These are phyloP conservation scores for Stenichneumon culpator DNA, from an alignment of 2,888 invertebrate species.

Conservation along the genomic window DNA sequence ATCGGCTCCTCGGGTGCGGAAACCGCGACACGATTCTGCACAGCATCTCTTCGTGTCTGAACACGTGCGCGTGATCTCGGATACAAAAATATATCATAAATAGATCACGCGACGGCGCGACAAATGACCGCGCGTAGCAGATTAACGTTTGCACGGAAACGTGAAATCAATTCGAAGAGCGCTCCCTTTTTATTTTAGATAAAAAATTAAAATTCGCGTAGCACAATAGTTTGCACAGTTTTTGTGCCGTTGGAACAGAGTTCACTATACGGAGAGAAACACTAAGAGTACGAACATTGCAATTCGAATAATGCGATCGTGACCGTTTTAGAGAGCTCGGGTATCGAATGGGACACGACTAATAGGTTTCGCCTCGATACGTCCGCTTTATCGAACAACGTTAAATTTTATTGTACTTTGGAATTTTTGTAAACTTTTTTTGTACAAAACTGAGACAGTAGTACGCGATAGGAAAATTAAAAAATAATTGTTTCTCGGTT, in stretches of 20 bases:
- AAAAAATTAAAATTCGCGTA: not conserved
- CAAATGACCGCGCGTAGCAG: not conserved
- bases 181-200: not conserved
- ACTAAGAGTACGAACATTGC: not conserved
- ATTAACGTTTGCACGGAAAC: not conserved
- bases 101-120: not conserved
- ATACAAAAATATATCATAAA: not conserved
- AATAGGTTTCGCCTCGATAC: not conserved
- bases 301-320: not conserved
- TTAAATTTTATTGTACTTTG: not conserved
- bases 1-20: slow-evolving; percentile 55
- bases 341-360: not conserved
- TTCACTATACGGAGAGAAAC: not conserved
- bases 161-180: not conserved
- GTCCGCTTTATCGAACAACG: not conserved
- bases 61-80: slow-evolving; percentile 15
- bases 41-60: not conserved
- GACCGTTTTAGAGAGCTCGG: slow-evolving; percentile 8
- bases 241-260: not conserved
- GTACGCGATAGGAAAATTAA: not conserved
- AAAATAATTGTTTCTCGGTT: not conserved
- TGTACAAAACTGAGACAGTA: not conserved
- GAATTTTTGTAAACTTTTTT: not conserved
- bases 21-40: slow-evolving; percentile 57
- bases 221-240: not conserved